A percentile compares a stretch with the other conserved stretches of the same genome.
Evolutionary conservation across 2,888 invertebrate species (phyloP).

Genomic region (Andrena camellia): DNA sequence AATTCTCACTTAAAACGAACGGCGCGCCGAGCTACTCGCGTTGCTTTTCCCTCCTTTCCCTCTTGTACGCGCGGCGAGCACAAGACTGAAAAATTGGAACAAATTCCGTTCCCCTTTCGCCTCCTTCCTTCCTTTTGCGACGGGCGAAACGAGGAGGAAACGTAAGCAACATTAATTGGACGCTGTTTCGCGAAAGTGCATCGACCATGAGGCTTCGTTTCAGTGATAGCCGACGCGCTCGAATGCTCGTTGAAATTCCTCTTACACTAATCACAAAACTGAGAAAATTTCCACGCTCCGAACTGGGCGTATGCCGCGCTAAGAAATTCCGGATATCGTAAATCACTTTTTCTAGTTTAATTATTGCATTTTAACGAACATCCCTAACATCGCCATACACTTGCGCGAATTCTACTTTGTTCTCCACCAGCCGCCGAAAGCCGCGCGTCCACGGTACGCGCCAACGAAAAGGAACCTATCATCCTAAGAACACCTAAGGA

Average conservation of each 20-base stretch:
- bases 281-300: not conserved
- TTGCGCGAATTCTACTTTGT: no score
- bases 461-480: no score
- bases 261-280: constrained; percentile 2
- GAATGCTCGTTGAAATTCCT: not conserved
- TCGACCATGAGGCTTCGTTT: constrained; percentile 3
- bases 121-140: no score
- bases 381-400: no score
- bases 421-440: no score
- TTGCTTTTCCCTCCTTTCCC: not conserved
- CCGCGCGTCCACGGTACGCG: no score
- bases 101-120: not conserved
- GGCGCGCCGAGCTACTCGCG: not conserved
- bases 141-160: not conserved
- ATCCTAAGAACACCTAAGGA: no score
- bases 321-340: no score
- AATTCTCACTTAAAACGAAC: constrained; percentile 13
- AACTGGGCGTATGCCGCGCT: no score
- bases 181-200: not conserved
- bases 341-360: no score
- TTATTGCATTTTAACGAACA: no score
- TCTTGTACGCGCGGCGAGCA: not conserved
- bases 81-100: constrained; percentile 25
- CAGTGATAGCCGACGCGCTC: not conserved
- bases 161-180: constrained; percentile 32